Conservation (phyloP, 2,888 invertebrate species). For the Sinhomidia bicolor region DNA sequence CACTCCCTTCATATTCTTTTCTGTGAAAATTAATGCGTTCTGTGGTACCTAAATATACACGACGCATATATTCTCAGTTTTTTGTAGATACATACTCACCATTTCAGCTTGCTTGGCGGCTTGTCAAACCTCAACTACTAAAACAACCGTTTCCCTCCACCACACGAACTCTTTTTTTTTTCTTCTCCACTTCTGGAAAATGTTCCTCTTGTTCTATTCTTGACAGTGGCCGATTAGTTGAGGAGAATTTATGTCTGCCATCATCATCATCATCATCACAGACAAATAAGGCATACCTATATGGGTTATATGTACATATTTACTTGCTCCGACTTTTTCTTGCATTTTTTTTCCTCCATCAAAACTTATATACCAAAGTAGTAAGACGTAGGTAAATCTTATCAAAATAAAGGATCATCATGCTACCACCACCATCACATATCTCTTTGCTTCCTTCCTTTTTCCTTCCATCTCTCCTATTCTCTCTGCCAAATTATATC, state of each 20-base stretch:
- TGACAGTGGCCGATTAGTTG: conserved; percentile 75
- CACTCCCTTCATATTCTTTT: neutral
- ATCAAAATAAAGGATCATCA: conserved; percentile 30
- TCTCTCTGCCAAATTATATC: neutral
- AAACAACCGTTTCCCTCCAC: neutral
- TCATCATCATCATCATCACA: conserved; percentile 24
- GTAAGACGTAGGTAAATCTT: conserved; percentile 60
- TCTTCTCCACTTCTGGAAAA: conserved; percentile 68
- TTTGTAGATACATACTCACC: neutral
- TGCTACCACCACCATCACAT: too few species aligned
- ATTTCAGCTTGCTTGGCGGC: conserved; percentile 60
- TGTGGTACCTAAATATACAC: neutral
- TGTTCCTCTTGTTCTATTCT: conserved; percentile 46
- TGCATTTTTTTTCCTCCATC: neutral
- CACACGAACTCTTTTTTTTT: neutral
- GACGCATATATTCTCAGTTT: neutral
- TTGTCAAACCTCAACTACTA: conserved; percentile 58
- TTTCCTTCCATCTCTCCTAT: neutral
- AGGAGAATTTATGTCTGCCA: conserved; percentile 69
- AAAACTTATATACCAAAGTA: neutral
- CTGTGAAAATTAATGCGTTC: neutral
- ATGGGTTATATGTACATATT: neutral
- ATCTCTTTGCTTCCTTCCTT: conserved; percentile 23
- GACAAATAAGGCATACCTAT: conserved; percentile 9
- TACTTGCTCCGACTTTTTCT: neutral